phyloP scores from a whole-genome alignment of 2,888 invertebrate genomes.

The Folsomia candida region DNA sequence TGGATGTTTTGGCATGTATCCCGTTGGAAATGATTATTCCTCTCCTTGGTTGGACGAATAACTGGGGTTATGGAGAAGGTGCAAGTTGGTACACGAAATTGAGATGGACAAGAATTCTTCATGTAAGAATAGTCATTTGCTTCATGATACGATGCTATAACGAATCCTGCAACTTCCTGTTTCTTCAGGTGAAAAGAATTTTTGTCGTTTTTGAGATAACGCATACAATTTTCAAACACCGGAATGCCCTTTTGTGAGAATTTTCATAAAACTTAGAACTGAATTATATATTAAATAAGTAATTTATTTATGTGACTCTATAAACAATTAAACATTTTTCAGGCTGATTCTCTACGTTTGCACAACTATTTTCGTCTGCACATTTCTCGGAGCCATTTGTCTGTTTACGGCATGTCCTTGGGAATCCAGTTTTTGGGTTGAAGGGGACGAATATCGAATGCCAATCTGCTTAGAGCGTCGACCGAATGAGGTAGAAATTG shows the following conservation, averaged over 20 bases:
- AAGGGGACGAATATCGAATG: constrained; percentile 33
- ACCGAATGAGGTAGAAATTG: not conserved
- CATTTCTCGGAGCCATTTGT: constrained; percentile 27
- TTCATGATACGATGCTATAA: not conserved
- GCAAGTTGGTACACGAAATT: constrained; percentile 39
- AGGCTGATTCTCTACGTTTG: constrained; percentile 34
- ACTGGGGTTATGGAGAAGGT: constrained; percentile 26
- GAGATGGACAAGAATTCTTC: constrained; percentile 37
- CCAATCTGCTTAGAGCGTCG: constrained; percentile 29
- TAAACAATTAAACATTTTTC: not conserved
- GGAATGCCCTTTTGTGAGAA: constrained; percentile 38
- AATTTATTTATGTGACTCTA: not conserved
- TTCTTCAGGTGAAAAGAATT: constrained; percentile 31
- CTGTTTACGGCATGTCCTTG: constrained; percentile 36
- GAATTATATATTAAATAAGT: not conserved
- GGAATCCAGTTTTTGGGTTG: constrained; percentile 28
- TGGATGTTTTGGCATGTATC: constrained; percentile 33
- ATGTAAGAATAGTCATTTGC: not conserved
- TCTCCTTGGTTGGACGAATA: constrained; percentile 22
- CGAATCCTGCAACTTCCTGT: not conserved
- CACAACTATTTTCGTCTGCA: constrained; percentile 26
- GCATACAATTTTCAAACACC: constrained; percentile 35
- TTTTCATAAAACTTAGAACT: not conserved
- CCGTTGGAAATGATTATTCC: constrained; percentile 38
- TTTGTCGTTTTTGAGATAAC: constrained; percentile 36